Base-by-base conservation (phyloP, 1,140 invertebrate genomes). In the Conopomorpha cramerella region DNA sequence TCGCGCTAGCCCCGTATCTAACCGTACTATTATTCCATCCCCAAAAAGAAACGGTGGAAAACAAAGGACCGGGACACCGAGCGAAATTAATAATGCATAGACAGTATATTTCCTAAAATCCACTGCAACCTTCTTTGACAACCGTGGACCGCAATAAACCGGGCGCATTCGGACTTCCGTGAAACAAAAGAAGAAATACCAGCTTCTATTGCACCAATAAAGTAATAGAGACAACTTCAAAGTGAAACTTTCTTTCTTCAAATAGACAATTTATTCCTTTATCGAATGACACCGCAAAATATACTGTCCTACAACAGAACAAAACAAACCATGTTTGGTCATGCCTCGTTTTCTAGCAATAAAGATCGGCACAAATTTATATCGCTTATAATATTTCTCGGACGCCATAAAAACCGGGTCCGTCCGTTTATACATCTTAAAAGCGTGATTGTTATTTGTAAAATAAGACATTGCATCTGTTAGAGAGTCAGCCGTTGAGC, bases 161-260 rank as follows among this genome's bases (percentile, higher is more conserved):
- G 45, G 45, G 48, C 39, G 40, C 41, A 30, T 27, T 40, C 39
- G 39, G 18, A 16, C 8, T 34, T 30, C 27, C 46, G 39, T 16
- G 39, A 58, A 39, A 66, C 55, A 59, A 61, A 59, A 47, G 45
- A 41, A 48, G 50, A 56, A 42, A 47, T 58, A 58, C 58, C 53
- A 55, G 64, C 62, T 66, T 61, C 57, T 60, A 59, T 58, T 55
- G 52, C 49, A 37, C 42, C 49, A 48, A 61, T 63, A 68, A 66
- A 70, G 43, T 66, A n/a, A n/a, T n/a, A n/a, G n/a, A n/a, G n/a
- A n/a, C n/a, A n/a, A n/a, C n/a, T n/a, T n/a, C n/a, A n/a, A n/a
- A n/a, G n/a, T n/a, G n/a, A n/a, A n/a, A n/a, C n/a, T n/a, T n/a
- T n/a, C n/a, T n/a, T n/a, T n/a, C n/a, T n/a, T n/a, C n/a, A n/a